Conservation (phyloP, 2,797 vertebrate species). For the Hydrolagus colliei region DNA sequence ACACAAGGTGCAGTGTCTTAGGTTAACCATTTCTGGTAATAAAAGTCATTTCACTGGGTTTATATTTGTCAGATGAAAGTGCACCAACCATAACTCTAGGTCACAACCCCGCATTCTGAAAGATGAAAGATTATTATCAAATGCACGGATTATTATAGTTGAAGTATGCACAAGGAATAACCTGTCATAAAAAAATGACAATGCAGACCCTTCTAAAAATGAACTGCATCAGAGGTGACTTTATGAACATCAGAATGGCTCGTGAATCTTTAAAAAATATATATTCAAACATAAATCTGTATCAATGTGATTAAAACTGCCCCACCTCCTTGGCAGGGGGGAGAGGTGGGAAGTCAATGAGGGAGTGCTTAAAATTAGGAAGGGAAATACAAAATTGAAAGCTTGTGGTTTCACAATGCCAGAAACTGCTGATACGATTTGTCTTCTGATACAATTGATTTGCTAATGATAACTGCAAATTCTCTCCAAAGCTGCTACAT, state of each 20-base stretch:
- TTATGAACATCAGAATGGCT: neutral
- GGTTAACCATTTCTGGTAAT: neutral
- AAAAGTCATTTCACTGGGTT: neutral
- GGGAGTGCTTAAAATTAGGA: neutral
- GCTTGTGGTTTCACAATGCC: neutral
- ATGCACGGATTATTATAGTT: neutral
- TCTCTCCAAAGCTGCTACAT: neutral
- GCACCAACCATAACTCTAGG: neutral
- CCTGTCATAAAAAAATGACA: neutral
- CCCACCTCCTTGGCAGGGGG: neutral
- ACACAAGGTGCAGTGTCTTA: neutral
- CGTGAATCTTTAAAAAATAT: neutral
- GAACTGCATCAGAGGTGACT: neutral
- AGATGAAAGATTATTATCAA: neutral
- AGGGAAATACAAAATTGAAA: neutral
- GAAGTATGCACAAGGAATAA: neutral
- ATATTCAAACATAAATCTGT: neutral
- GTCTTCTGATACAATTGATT: neutral
- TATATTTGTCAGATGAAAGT: neutral
- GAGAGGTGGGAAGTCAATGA: neutral
- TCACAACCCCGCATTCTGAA: neutral
- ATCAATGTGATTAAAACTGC: neutral
- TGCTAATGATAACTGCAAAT: neutral
- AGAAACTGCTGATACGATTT: neutral
- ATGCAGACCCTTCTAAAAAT: neutral